These are phyloP conservation scores for Syngnathoides biaculeatus DNA, from an alignment of 2,113 vertebrate genomes.

Conservation along the genomic window DNA sequence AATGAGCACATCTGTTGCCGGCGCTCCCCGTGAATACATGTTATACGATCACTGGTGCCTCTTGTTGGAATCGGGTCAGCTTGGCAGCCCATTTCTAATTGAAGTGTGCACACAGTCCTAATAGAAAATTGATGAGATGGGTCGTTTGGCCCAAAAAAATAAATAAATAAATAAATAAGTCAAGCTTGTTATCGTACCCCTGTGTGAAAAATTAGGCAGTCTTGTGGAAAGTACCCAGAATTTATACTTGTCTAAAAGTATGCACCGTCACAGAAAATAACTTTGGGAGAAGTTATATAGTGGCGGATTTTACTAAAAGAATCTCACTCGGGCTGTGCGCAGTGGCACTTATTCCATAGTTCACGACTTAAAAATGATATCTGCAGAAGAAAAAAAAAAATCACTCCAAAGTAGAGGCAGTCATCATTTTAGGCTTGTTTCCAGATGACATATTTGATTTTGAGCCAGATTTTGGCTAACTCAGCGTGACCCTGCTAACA, in stretches of 20 bases:
- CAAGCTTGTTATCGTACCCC: constrained; percentile 41
- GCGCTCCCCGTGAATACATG: constrained; percentile 51
- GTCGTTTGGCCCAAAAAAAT: constrained; percentile 28
- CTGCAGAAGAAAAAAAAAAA: no score
- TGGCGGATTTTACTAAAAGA: no score
- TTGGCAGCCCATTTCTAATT: constrained; percentile 37
- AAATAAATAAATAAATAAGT: no score
- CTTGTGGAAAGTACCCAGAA: background rate
- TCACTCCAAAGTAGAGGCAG: no score
- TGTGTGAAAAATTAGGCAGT: background rate
- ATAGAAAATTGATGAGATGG: constrained; percentile 47
- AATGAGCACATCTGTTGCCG: constrained; percentile 69
- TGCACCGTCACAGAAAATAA: background rate
- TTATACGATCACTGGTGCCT: constrained; percentile 55
- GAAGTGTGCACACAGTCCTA: constrained; percentile 35
- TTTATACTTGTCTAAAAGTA: background rate
- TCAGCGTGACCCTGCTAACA: no score
- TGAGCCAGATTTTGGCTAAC: no score
- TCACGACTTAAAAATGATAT: no score
- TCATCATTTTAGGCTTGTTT: no score
- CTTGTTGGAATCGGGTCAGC: constrained; percentile 43
- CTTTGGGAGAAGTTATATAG: background rate
- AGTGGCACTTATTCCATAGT: no score
- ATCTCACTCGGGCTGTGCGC: no score
- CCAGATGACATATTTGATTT: no score